A percentile compares a stretch with the other conserved stretches of the same genome.
Conservation (phyloP, 2,888 invertebrate genomes). For the Brenthis hecate region DNA sequence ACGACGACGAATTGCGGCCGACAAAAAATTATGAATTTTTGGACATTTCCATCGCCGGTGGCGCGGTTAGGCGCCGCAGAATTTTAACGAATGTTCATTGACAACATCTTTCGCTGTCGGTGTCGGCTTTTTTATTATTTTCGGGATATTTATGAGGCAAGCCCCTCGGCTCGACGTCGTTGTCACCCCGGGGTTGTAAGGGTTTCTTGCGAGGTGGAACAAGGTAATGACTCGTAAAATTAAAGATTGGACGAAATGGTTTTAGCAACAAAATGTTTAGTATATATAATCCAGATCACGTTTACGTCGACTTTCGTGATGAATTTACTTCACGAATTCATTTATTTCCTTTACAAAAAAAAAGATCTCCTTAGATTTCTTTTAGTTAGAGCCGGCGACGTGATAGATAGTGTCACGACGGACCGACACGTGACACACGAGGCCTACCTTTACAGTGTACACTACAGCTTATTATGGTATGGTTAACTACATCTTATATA, state of each 20-base stretch:
- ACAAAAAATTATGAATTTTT: slow-evolving; percentile 60
- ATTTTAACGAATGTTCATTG: slow-evolving; percentile 57
- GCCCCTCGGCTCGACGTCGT: slow-evolving; percentile 41
- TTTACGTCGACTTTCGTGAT: slow-evolving; percentile 35
- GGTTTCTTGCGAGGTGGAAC: slow-evolving; percentile 37
- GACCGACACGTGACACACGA: slow-evolving; percentile 38
- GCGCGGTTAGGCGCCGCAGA: slow-evolving; percentile 48
- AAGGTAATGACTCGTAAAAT: slow-evolving; percentile 50
- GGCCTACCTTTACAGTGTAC: slow-evolving; percentile 35
- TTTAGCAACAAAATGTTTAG: slow-evolving; percentile 39
- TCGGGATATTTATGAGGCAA: slow-evolving; percentile 43
- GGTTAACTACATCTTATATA: slow-evolving; percentile 10
- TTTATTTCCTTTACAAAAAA: slow-evolving; percentile 20
- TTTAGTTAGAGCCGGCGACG: slow-evolving; percentile 15
- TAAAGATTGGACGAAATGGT: slow-evolving; percentile 44
- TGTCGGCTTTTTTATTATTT: slow-evolving; percentile 53
- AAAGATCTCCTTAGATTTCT: slow-evolving; percentile 21
- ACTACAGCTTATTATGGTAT: slow-evolving; percentile 16
- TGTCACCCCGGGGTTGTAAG: slow-evolving; percentile 38
- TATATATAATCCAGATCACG: slow-evolving; percentile 40
- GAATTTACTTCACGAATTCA: slow-evolving; percentile 21
- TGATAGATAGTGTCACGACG: slow-evolving; percentile 34
- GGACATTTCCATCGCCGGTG: slow-evolving; percentile 55
- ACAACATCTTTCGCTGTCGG: slow-evolving; percentile 46
- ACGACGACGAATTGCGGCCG: slow-evolving; percentile 53